Evolutionary conservation across 2,888 invertebrate genomes (phyloP).

Genomic region (Megaustenia siamemsis): DNA sequence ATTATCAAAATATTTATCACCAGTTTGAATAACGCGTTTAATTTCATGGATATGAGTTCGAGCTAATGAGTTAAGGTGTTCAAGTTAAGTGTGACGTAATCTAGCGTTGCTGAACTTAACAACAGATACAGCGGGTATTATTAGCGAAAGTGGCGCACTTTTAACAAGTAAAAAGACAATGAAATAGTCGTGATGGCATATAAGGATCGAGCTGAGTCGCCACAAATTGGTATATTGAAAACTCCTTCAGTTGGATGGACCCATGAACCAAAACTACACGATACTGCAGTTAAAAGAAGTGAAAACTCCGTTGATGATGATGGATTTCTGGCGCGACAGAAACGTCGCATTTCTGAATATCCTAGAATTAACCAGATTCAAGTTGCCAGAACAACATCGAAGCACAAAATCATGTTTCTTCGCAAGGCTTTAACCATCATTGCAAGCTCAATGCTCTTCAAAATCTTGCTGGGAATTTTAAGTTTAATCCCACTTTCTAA

Average conservation of each 20-base stretch:
- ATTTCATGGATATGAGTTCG: too few species aligned
- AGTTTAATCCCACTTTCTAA: constrained; percentile 4
- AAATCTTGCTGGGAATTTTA: not conserved
- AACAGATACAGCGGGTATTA: too few species aligned
- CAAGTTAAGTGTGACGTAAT: too few species aligned
- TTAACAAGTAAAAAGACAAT: not conserved
- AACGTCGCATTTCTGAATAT: constrained; percentile 6
- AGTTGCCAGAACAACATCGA: not conserved
- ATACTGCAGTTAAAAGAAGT: not conserved
- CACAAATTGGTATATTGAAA: not conserved
- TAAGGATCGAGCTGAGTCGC: not conserved
- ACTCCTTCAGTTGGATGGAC: not conserved
- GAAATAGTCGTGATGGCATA: not conserved
- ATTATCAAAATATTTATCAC: too few species aligned
- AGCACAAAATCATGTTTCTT: constrained; percentile 3
- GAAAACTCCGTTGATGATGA: not conserved
- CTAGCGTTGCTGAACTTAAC: too few species aligned
- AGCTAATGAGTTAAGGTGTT: too few species aligned
- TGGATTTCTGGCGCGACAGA: not conserved
- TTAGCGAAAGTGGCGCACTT: not conserved
- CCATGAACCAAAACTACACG: too few species aligned
- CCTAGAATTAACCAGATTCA: not conserved
- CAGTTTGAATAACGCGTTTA: too few species aligned
- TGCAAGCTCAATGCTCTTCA: not conserved
- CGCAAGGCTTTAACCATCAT: not conserved